Conservation (phyloP, 2,888 invertebrate genomes). For the Amiota mariae region DNA sequence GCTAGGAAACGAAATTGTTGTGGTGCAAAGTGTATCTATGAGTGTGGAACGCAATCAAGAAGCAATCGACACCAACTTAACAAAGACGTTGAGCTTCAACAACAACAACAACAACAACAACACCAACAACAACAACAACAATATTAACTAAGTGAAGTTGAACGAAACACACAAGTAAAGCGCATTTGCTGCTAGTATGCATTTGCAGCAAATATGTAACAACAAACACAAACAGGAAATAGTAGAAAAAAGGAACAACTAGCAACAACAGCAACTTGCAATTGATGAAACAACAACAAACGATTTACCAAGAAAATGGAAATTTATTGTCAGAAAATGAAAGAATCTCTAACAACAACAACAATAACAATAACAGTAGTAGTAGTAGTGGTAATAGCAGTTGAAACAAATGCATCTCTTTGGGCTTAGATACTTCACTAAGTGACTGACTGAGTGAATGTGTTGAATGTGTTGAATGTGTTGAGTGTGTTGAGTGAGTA, state of each 20-base stretch:
- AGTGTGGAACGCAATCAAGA: constrained; percentile 58
- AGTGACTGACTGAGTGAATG: no score
- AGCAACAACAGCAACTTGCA: constrained; percentile 35
- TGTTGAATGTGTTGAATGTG: background rate
- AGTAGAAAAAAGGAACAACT: constrained; percentile 19
- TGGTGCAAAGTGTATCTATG: constrained; percentile 57
- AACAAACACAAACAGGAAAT: constrained; percentile 32
- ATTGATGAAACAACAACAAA: constrained; percentile 39
- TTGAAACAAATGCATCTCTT: background rate
- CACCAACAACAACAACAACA: constrained; percentile 42
- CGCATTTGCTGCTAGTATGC: constrained; percentile 53
- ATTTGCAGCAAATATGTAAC: constrained; percentile 28
- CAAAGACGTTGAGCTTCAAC: constrained; percentile 34
- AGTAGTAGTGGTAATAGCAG: constrained; percentile 9
- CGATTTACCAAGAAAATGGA: constrained; percentile 69
- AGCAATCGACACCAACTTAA: constrained; percentile 66
- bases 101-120: constrained; percentile 31
- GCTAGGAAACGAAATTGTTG: constrained; percentile 59
- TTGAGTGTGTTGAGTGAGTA: background rate
- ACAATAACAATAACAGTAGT: constrained; percentile 14
- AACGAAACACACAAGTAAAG: constrained; percentile 43
- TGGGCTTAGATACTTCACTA: no score
- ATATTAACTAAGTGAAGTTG: background rate
- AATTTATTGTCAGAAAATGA: constrained; percentile 69
- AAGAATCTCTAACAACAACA: constrained; percentile 49